phyloP scores from a whole-genome alignment of 92 coral and sea anemone species.

The Actinernus sp. region DNA sequence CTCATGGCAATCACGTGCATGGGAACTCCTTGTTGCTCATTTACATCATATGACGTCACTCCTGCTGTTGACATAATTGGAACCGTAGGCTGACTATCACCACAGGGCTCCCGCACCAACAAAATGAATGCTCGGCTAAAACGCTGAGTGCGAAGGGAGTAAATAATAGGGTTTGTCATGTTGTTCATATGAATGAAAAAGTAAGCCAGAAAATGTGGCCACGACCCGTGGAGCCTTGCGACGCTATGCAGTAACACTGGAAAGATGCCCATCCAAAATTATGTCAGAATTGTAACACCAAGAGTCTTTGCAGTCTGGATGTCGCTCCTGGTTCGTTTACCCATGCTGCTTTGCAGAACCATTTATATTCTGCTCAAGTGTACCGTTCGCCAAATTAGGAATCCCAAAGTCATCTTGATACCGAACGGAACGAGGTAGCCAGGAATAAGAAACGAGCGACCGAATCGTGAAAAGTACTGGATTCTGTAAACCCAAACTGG shows the following conservation, averaged over 20 bases:
- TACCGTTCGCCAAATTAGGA: slow-evolving; percentile 65
- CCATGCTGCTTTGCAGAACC: slow-evolving; percentile 38
- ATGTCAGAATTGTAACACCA: slow-evolving; percentile 67
- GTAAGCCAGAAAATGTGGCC: slow-evolving; percentile 81
- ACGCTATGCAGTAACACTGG: slow-evolving; percentile 79
- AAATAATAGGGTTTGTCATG: slow-evolving; percentile 84
- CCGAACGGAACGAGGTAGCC: slow-evolving; percentile 78
- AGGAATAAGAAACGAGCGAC: slow-evolving; percentile 73
- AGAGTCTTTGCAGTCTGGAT: slow-evolving; percentile 86
- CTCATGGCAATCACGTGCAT: no score
- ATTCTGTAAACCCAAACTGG: slow-evolving; percentile 76
- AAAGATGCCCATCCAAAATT: slow-evolving; percentile 81
- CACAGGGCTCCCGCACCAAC: slow-evolving; percentile 53
- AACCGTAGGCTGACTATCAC: slow-evolving; percentile 38
- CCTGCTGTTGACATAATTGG: no score
- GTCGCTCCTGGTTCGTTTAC: slow-evolving; percentile 55
- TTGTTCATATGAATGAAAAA: slow-evolving; percentile 79
- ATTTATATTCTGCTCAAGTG: slow-evolving; percentile 41
- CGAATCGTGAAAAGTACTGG: slow-evolving; percentile 69
- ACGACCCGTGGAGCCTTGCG: slow-evolving; percentile 76
- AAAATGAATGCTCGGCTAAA: slow-evolving; percentile 51
- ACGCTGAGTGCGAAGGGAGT: slow-evolving; percentile 73
- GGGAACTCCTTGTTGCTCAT: no score
- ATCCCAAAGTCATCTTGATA: slow-evolving; percentile 51
- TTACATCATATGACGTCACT: no score